Evolutionary conservation across 2,113 vertebrate species (phyloP), one percentile per base, ranked within the genome.

Genomic region (Albula glossodonta): DNA sequence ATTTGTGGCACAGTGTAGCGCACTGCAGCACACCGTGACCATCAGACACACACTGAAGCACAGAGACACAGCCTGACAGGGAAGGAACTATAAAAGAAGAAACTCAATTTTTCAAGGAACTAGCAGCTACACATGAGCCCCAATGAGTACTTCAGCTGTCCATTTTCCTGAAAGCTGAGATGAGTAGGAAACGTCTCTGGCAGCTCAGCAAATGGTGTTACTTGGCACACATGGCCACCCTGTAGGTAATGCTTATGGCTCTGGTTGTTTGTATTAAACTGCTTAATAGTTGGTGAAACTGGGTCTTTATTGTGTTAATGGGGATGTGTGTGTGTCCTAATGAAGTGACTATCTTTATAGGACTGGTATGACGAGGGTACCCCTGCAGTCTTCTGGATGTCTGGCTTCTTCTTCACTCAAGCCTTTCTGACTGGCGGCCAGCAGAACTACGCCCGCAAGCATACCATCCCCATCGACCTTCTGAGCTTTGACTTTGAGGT

Each of bases 391-490:
- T 98, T 97, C 91, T 98, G 97, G 97, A 90, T 98, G 10, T 98
- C 97, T 0, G 97, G 96, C 13, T 97, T 98, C 92, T 98, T 98
- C 96, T 98, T 98, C 94, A 97, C 97, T 0, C 97, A 98, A 93
- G 97, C 97, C 0, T 98, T 98, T 90, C 92, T 99, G 90, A 98
- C 97, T 0, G 97, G 96, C 2, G 95, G 96, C 53, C 97, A 97
- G 92, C 97, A 98, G 94, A 98, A 98, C 93, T 99, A 94, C 0
- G 96, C 97, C 86, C 94, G 97, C 60, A 98, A 97, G 89, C 91
- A 97, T 88, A 96, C 93, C 41, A 95, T 97, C 84, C 97, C 97
- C 15, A 97, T 97, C 8, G 97, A 99, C 88, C 89, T 97, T 51
- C 95, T 98, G 5, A 94, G 95, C 15, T 97, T 98, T 53, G 96